Evolutionary conservation across 1,140 invertebrate genomes (phyloP), one percentile per base, ranked within the genome.

Genomic region (Anastrepha obliqua): DNA sequence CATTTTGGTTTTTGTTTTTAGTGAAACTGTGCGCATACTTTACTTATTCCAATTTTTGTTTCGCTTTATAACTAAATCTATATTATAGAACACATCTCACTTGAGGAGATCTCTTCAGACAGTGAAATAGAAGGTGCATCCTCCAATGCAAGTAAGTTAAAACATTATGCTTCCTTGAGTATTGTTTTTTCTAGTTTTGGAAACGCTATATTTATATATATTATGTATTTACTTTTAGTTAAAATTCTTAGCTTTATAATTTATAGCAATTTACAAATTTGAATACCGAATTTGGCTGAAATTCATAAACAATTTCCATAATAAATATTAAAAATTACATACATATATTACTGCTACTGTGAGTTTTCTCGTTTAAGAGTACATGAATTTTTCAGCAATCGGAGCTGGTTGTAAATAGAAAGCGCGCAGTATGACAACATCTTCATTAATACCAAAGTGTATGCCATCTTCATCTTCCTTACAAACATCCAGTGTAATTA

Each of bases 41-140:
- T 29, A 29, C 29, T 29, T 29, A 1, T 29, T 29, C 29, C 29
- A 29, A 29, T 29, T 29, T 29, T 29, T 29, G 29, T 29, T 29
- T 29, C 29, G 29, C 29, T 29, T 29, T 29, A 29, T 87, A n/a
- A 59, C 86, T 86, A 59, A 78, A 20, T 29, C 51, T 65, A 81
- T 29, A 7, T 87, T 88, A 2, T 93, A 91, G 95, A 95, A 89
- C 94, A 95, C n/a, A 95, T 95, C 81, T 95, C 95, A 0, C 90
- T 95, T 88, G 95, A 95, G 87, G 95, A 94, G 90, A 95, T 95
- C 58, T 95, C 95, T 3, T 95, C 95, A 0, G 95, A 95, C 85
- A 93, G 92, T 87, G 93, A 93, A 88, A 91, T 93, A n/a, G 92
- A 89, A 8, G 91, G 90, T 17, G 88, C 87, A 74, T 89, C 89